Evolutionary conservation across 2,888 invertebrate genomes (phyloP), one percentile per base, ranked within the genome.

Genomic region (Oscheius sp.): DNA sequence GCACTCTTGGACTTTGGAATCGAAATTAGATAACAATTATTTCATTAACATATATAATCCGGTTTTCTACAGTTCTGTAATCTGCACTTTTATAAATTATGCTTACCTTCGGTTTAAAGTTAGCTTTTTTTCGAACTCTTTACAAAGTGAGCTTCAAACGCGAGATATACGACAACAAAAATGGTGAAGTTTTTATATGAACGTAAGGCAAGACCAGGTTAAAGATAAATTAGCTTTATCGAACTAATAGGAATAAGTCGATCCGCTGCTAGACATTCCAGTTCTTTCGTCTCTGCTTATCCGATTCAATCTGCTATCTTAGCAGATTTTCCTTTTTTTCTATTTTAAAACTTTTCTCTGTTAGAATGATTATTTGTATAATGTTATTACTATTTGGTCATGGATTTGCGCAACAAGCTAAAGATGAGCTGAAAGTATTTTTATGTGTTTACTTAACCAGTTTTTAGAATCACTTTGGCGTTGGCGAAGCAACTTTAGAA

Each of bases 1-100:
- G 77, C 5, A 81, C 79, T 5, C 66, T 81, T 17, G 70, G 72
- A 8, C 50, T 81, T 14, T 81, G 78, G 59, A 80, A 80, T 59
- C 63, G 80, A 12, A 80, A 76, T 38, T 73, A 26, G n/a, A n/a
- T n/a, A n/a, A n/a, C n/a, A n/a, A n/a, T n/a, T n/a, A n/a, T n/a
- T n/a, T n/a, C n/a, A n/a, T n/a, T n/a, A n/a, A n/a, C n/a, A n/a
- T n/a, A n/a, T n/a, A n/a, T n/a, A n/a, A n/a, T n/a, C n/a, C n/a
- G n/a, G n/a, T n/a, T n/a, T n/a, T n/a, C n/a, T n/a, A n/a, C n/a
- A n/a, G n/a, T n/a, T 47, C 24, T 47, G 47, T 47, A 47, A 47
- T 3, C 24, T 47, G 47, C 24, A 20, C 20, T 47, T 47, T 36
- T 14, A 47, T 47, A 47, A 54, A 32, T 54, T 14, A 26, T 50